These are phyloP conservation scores for Manduca sexta DNA, from an alignment of 1,140 invertebrate species.

Conservation along the genomic window DNA sequence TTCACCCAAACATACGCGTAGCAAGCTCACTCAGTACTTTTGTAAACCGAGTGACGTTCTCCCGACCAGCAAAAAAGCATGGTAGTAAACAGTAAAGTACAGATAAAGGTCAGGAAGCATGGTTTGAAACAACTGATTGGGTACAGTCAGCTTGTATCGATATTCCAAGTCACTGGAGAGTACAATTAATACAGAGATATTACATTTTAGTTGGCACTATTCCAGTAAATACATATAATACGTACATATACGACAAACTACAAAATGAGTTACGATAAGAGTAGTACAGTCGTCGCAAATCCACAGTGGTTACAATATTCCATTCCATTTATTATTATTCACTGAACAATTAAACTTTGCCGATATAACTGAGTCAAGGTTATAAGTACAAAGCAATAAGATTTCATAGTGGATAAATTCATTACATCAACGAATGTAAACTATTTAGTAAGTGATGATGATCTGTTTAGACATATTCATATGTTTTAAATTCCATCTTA, in stretches of 20 bases:
- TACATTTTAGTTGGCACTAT: constrained; percentile 54
- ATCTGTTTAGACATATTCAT: too few species aligned
- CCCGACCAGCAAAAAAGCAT: constrained; percentile 2
- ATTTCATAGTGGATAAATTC: background rate
- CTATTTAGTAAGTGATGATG: constrained; percentile 22
- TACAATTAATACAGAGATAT: constrained; percentile 51
- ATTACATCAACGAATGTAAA: too few species aligned
- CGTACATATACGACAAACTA: constrained; percentile 70
- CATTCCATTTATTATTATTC: too few species aligned
- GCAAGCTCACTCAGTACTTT: constrained; percentile 46
- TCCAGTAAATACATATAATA: constrained; percentile 65
- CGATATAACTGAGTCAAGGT: too few species aligned
- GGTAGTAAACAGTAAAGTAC: constrained; percentile 21
- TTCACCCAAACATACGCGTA: constrained; percentile 61
- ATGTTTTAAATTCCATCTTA: too few species aligned
- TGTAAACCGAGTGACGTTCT: constrained; percentile 46
- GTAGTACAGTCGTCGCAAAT: constrained; percentile 68
- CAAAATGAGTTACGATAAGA: constrained; percentile 63
- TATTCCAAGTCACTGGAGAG: constrained; percentile 61
- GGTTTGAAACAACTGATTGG: constrained; percentile 3
- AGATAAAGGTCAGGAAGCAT: constrained; percentile 11
- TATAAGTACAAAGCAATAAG: too few species aligned
- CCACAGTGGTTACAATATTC: constrained; percentile 33
- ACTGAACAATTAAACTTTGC: too few species aligned
- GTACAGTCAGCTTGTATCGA: constrained; percentile 31